These are phyloP conservation scores for Pyrocephalus nanus DNA, from an alignment of 2,797 vertebrate species.

Conservation along the genomic window DNA sequence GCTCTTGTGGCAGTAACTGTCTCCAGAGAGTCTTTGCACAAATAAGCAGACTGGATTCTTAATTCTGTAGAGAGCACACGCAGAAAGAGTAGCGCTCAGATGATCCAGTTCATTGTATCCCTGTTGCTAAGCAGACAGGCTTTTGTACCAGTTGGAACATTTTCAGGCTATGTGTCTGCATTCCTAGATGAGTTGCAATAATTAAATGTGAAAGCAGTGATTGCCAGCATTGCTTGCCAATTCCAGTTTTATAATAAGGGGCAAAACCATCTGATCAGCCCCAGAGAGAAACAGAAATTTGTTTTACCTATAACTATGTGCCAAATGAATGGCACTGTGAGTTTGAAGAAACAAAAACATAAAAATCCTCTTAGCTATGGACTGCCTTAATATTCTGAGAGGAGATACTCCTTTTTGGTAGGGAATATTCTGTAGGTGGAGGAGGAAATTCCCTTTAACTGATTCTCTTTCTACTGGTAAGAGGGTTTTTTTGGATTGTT, in stretches of 20 bases:
- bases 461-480: background rate
- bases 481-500: background rate
- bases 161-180: constrained; percentile 39
- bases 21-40: background rate
- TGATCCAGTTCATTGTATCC: constrained; percentile 16
- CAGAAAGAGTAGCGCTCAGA: background rate
- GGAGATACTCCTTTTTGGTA: background rate
- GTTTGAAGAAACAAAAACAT: background rate
- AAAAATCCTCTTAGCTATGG: background rate
- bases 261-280: constrained; percentile 20
- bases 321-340: background rate
- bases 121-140: constrained; percentile 60
- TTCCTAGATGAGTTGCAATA: constrained; percentile 57
- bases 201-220: constrained; percentile 45
- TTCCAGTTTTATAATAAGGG: constrained; percentile 2
- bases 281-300: constrained; percentile 42
- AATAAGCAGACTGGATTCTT: background rate
- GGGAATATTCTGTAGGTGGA: background rate
- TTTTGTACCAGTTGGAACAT: constrained; percentile 54
- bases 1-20: background rate
- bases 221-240: constrained; percentile 29
- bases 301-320: constrained; percentile 18
- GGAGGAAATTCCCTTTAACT: background rate
- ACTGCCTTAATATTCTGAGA: background rate
- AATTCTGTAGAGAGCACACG: background rate